Base-by-base conservation (phyloP, 2,888 invertebrate genomes). In the Habroteleia sp. region DNA sequence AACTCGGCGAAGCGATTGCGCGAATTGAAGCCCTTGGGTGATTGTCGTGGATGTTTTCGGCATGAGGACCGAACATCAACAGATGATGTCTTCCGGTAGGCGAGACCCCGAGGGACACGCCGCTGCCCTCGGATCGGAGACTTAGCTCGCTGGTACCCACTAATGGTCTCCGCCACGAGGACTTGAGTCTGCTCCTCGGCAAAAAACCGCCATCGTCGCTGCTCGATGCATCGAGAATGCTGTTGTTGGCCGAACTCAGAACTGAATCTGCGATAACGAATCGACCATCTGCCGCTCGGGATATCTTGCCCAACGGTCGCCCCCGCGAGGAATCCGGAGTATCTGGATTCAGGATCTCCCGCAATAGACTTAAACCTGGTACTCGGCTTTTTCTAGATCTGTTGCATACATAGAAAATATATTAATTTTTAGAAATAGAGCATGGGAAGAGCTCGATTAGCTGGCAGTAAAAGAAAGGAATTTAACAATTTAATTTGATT, bases 351-450 rank as follows among this genome's bases (percentile, higher is more conserved):
- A 92, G 89, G 83, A 93, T 90, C 89, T 92, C 91, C 78, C 92
- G 91, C 82, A 93, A 90, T 82, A 93, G 92, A 90, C 92, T 94
- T 93, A 96, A 90, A 95, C 95, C 94, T 94, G 96, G 94, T 96
- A 96, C 93, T 96, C 96, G 92, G 95, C 95, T 93, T 94, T 95
- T 93, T 93, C 95, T 94, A 94, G 94, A 93, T 95, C 95, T 96
- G 91, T 78, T 84, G 86, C 76, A 80, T 76, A 82, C 63, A 81
- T 66, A 79, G 68, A 77, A 74, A 20, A 37, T 76, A 74, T 74
- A 79, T 85, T 85, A 85, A 81, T 80, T 20, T 41, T 41, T 8
- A 16, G 1, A 13, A 2, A 10, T 31, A 1, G 4, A 0, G 6
- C 17, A 6, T 41, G 5, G 5, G 10, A 27, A 41, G 3, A 10